Evolutionary conservation across 2,797 vertebrate genomes (phyloP).

Genomic region (Pangasius larnaudii): DNA sequence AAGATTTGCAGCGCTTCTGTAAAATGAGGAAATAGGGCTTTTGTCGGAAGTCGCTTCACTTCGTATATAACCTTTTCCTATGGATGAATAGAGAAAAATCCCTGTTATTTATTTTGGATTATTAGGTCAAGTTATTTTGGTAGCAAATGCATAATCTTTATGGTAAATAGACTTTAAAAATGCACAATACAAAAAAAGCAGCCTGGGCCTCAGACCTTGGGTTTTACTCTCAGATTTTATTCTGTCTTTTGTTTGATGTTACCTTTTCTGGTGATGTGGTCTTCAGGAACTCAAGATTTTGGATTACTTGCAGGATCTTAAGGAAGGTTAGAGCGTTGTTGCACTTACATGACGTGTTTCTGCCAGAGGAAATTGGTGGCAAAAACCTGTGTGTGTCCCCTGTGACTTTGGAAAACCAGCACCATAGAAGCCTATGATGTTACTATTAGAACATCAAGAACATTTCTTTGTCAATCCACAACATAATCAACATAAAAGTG

Average conservation of each 20-base stretch:
- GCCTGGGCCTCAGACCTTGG: not conserved
- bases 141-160: constrained; percentile 12
- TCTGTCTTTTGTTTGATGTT: not conserved
- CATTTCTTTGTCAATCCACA: not conserved
- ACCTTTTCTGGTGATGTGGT: not conserved
- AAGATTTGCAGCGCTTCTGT: constrained; percentile 56
- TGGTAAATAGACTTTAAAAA: not conserved
- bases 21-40: constrained; percentile 63
- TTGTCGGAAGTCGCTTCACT: constrained; percentile 62
- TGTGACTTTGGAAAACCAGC: too few relatives aligned
- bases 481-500: not conserved
- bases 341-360: not conserved
- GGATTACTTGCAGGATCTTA: not conserved
- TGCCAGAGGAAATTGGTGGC: too few relatives aligned
- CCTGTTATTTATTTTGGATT: constrained; percentile 31
- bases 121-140: constrained; percentile 30
- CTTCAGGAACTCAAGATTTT: not conserved
- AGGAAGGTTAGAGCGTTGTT: not conserved
- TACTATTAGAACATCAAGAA: not conserved
- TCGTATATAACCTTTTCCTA: constrained; percentile 15
- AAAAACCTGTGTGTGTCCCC: too few relatives aligned
- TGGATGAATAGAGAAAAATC: constrained; percentile 21
- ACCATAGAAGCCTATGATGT: not conserved
- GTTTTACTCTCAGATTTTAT: not conserved
- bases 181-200: not conserved